Evolutionary conservation across 2,888 invertebrate species (phyloP), one percentile per base, ranked within the genome.

Genomic region (Patella caerulea): DNA sequence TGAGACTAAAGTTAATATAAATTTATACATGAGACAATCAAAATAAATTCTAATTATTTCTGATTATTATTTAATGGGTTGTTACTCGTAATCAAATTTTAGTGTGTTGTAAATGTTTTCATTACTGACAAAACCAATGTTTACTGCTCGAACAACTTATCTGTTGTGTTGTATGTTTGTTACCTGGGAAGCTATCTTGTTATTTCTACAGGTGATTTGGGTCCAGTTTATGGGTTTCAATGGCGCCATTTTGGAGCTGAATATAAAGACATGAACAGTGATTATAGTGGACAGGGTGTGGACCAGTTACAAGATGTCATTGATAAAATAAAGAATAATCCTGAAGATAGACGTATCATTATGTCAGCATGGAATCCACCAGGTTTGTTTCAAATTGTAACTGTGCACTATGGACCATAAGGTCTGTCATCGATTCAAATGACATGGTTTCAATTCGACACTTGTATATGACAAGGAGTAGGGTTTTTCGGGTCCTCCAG

Each of bases 181-280:
- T 24, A 24, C 15, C 14, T 19, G 34, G 1, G 0, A 24, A 14
- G 2, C 14, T 17, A 34, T 45, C 9, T 4, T 73, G n/a, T 45
- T 15, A 34, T 7, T 77, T 55, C 53, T 78, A 17, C 85, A 95
- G 95, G 98, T 78, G 99, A 99, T 92, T 93, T 99, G 71, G 98
- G 98, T 0, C 99, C 99, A 0, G 95, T 99, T 2, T 99, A 99
- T 93, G 99, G 98, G 0, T 99, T 99, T 90, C 99, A 99, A 91
- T 99, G 99, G 99, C 94, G 98, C 78, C 98, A 99, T 91, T 98
- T 95, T 93, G 99, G 99, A 24, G 98, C 98, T 0, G 93, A 95
- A 86, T 99, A 99, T 91, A 92, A 94, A 73, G 94, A 95, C 85
- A 95, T 96, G 93, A 93, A 95, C 83, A 94, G 95, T 29, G 95